Percentiles rank a stretch among this genome's conserved stretches.
These are phyloP conservation scores for Tipula vernalis DNA, from an alignment of 2,888 invertebrate genomes.

Conservation along the genomic window DNA sequence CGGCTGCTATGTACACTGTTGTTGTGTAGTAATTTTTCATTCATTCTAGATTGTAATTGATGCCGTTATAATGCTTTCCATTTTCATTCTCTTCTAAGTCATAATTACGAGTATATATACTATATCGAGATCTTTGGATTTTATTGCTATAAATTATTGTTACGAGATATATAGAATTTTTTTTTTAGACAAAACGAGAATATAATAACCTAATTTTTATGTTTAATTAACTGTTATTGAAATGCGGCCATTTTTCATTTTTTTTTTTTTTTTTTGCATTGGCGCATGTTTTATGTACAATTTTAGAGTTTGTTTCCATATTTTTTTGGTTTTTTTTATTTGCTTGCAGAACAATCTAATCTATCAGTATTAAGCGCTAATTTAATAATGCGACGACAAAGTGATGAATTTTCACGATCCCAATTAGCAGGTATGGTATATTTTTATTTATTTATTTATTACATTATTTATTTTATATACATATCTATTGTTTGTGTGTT, in stretches of 20 bases:
- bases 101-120: neutral
- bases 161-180: neutral
- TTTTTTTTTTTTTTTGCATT: neutral
- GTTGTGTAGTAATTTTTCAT: neutral
- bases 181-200: neutral
- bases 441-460: slow-evolving; percentile 4
- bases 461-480: neutral
- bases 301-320: neutral
- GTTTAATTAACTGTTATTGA: neutral
- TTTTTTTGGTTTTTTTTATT: neutral
- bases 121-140: neutral
- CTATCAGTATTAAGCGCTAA: neutral
- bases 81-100: neutral
- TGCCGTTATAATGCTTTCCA: neutral
- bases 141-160: neutral
- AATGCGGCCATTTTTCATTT: neutral
- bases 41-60: neutral
- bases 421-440: slow-evolving; percentile 18
- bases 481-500: neutral
- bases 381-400: slow-evolving; percentile 17
- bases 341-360: neutral
- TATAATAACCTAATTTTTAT: neutral
- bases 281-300: neutral
- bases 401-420: slow-evolving; percentile 17
- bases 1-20: neutral